Evolutionary conservation across 2,797 vertebrate genomes (phyloP).

Genomic region (Prionace glauca): DNA sequence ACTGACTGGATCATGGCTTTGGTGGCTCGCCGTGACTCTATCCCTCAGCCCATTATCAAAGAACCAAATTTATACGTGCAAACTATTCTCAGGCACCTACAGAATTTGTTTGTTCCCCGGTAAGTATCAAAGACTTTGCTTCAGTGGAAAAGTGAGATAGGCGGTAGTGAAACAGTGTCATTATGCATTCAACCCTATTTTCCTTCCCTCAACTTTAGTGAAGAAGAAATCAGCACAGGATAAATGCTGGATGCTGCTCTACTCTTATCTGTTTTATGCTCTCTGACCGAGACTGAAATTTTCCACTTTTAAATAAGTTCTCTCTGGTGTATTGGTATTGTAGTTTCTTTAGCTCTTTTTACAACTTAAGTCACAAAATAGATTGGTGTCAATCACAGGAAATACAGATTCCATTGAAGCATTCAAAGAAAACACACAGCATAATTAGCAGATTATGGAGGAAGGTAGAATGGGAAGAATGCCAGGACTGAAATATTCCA

Average conservation of each 20-base stretch:
- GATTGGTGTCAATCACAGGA: background rate
- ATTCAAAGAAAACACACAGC: background rate
- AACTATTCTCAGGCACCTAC: conserved; percentile 82
- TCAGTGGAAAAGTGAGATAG: background rate
- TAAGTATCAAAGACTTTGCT: conserved; percentile 49
- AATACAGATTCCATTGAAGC: background rate
- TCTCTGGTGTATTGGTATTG: background rate
- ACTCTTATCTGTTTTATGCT: background rate
- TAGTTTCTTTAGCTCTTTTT: background rate
- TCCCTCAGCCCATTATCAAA: conserved; percentile 78
- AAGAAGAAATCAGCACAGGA: background rate
- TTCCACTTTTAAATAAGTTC: background rate
- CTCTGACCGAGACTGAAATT: background rate
- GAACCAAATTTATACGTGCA: conserved; percentile 85
- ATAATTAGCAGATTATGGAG: background rate
- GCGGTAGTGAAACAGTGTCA: background rate
- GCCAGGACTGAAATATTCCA: background rate
- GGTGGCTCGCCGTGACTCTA: conserved; percentile 74
- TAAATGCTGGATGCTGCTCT: background rate
- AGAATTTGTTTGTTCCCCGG: conserved; percentile 87
- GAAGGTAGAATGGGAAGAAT: background rate
- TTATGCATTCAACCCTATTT: background rate
- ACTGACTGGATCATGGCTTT: conserved; percentile 90
- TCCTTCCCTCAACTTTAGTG: background rate
- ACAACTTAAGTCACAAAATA: background rate